Percentiles rank a stretch among this genome's conserved stretches.
Evolutionary conservation across 2,888 invertebrate species (phyloP).

Genomic region (Dolichopus griseipennis): DNA sequence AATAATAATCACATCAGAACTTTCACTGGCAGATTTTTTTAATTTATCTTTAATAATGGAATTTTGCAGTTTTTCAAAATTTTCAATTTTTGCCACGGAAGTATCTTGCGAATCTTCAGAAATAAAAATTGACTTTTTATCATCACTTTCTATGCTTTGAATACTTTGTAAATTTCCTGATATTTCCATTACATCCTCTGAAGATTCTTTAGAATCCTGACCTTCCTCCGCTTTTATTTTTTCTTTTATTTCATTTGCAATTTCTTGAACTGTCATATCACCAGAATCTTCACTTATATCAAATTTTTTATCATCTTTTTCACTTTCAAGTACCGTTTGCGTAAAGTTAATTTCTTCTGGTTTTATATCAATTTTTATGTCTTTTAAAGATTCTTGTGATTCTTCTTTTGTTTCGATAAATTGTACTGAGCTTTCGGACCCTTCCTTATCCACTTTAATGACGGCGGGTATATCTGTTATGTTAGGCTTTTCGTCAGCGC

Average conservation of each 20-base stretch:
- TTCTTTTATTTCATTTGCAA: slow-evolving; percentile 6
- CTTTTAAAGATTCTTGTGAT: slow-evolving; percentile 24
- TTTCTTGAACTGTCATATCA: slow-evolving; percentile 18
- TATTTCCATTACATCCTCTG: slow-evolving; percentile 9
- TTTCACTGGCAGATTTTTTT: slow-evolving; percentile 23
- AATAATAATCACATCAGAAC: slow-evolving; percentile 28
- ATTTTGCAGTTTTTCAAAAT: slow-evolving; percentile 21
- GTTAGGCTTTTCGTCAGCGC: background rate
- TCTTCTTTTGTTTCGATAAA: slow-evolving; percentile 22
- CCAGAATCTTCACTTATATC: slow-evolving; percentile 17
- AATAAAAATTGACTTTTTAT: background rate
- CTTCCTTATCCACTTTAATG: slow-evolving; percentile 17
- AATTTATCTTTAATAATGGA: background rate
- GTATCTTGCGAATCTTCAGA: slow-evolving; percentile 8
- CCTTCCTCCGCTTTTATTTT: slow-evolving; percentile 14
- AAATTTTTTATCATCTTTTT: background rate
- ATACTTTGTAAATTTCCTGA: background rate
- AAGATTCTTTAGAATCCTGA: slow-evolving; percentile 1
- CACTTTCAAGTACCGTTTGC: slow-evolving; percentile 18
- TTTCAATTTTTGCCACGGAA: slow-evolving; percentile 3
- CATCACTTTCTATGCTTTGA: slow-evolving; percentile 7
- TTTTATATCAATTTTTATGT: slow-evolving; percentile 19
- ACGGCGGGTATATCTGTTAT: slow-evolving; percentile 17
- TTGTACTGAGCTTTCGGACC: background rate
- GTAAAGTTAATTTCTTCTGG: slow-evolving; percentile 19